Conservation (phyloP, 2,113 vertebrate genomes). For the Daboia siamensis region DNA sequence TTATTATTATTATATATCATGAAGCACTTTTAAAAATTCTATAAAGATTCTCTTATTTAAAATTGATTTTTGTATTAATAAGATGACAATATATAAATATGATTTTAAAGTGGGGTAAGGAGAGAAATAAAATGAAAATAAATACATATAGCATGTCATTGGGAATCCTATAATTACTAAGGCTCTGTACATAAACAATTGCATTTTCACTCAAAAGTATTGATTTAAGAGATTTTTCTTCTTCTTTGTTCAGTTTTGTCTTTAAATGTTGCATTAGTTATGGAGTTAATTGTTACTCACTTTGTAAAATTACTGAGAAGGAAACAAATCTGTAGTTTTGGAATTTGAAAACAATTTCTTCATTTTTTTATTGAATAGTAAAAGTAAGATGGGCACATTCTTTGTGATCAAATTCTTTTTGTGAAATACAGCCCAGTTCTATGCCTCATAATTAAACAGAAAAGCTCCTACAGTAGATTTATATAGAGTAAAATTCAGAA, state of each 20-base stretch:
- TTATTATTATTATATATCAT: too few relatives aligned
- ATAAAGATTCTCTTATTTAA: not conserved
- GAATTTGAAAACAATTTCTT: not conserved
- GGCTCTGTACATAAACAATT: not conserved
- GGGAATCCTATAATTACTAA: not conserved
- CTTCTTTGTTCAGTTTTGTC: not conserved
- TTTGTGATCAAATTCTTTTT: not conserved
- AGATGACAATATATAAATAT: not conserved
- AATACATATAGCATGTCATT: not conserved
- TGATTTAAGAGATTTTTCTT: accelerated
- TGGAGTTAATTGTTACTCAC: not conserved
- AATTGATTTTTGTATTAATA: not conserved
- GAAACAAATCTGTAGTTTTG: constrained; percentile 5
- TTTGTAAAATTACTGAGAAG: not conserved
- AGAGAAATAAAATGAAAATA: not conserved
- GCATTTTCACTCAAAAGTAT: not conserved
- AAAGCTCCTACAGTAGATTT: not conserved
- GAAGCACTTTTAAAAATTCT: not conserved
- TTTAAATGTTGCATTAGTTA: not conserved
- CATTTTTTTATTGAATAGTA: not conserved
- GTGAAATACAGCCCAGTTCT: not conserved
- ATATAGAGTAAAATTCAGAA: not conserved
- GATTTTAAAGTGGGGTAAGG: not conserved
- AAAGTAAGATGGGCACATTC: not conserved
- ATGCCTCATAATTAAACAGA: not conserved